These are phyloP conservation scores for Mesocentrotus franciscanus DNA, from an alignment of 53 echinoderm and acorn worm species.

Conservation along the genomic window DNA sequence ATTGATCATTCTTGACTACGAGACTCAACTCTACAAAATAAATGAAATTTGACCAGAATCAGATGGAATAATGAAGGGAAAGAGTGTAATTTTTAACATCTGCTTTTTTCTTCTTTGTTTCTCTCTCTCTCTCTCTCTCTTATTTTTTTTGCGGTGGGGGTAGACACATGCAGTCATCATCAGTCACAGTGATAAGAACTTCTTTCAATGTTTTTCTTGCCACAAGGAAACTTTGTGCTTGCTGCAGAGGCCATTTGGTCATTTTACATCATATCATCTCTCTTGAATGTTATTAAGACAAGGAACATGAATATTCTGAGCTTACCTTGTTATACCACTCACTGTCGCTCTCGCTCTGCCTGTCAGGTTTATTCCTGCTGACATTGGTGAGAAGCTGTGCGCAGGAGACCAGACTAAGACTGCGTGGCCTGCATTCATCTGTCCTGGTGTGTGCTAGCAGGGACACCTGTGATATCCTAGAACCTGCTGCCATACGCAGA, in stretches of 20 bases:
- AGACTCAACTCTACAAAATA: too few relatives aligned
- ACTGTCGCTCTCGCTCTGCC: constrained; percentile 93
- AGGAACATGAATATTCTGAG: neutral
- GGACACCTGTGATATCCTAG: constrained; percentile 96
- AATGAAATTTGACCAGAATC: too few relatives aligned
- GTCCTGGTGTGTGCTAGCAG: constrained; percentile 94
- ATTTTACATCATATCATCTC: neutral
- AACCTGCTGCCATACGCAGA: constrained; percentile 97
- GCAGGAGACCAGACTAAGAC: constrained; percentile 91
- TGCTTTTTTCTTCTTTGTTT: neutral
- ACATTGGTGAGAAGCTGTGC: constrained; percentile 91
- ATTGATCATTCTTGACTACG: too few relatives aligned
- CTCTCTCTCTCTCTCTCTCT: neutral
- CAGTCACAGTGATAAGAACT: too few relatives aligned
- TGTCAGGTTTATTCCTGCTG: constrained; percentile 96
- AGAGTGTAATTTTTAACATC: too few relatives aligned
- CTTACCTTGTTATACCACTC: constrained; percentile 95
- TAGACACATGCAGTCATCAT: too few relatives aligned
- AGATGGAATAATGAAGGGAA: too few relatives aligned
- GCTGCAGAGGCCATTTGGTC: too few relatives aligned
- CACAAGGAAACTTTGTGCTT: too few relatives aligned
- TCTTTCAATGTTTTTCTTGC: too few relatives aligned
- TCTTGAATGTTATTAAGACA: neutral
- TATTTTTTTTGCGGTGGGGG: too few relatives aligned
- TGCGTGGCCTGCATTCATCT: constrained; percentile 86